Base-by-base conservation (phyloP, 2,113 vertebrate species). In the Cisticola juncidis region DNA sequence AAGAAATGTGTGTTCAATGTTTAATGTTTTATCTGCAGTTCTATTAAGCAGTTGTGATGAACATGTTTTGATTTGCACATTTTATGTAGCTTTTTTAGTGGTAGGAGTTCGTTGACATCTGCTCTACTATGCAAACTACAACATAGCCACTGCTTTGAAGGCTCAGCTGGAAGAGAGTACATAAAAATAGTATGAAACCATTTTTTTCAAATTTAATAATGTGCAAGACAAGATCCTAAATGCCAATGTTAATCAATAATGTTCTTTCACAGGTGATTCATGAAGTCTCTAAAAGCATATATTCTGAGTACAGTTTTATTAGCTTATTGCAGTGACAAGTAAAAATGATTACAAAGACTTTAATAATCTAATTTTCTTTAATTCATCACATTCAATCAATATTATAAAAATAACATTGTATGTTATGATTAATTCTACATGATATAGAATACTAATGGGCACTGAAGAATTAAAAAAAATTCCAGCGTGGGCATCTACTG, bases 291-390 rank as follows among this genome's bases (percentile, higher is more conserved):
- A 91, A 94, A 97, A 86, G 44, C 51, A 68, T 71, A 64, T 71
- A 88, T 94, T 94, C 79, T 96, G 80, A 95, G 81, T 56, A 93
- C 62, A 94, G 60, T 89, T 97, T 92, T 97, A 94, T 95, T 92
- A 95, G 58, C 65, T 86, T 95, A 57, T 80, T 95, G 23, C 62
- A 88, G 76, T 92, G 95, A 94, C 50, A 92, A 95, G 42, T 90
- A 61, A 94, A 96, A 97, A 95, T 90, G 2, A 95, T 94, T 86
- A 76, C 58, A 92, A 94, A 95, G 92, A 13, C 57, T 86, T 95
- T 81, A 50, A 96, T 92, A 88, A 96, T 78, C 79, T 97, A 73
- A 88, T 97, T 97, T 98, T 95, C 74, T 94, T 97, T 83, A 97
- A 97, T 97, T 94, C 97, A 96, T 96, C 29, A 94, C 86, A 97